phyloP scores from a whole-genome alignment of 2,888 invertebrate species.

The Brenthis ino region DNA sequence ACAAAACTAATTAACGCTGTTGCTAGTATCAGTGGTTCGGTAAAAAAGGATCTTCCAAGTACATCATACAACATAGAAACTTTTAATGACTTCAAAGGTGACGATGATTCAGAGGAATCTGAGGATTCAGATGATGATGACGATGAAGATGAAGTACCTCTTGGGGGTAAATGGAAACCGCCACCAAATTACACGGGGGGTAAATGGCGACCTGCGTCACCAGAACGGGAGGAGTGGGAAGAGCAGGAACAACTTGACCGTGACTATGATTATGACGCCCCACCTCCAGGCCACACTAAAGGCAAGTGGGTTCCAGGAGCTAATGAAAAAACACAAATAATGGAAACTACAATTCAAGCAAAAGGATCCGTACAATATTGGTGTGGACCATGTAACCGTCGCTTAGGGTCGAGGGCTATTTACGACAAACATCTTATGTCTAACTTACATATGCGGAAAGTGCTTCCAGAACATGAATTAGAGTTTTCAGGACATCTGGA shows the following conservation, averaged over 20 bases:
- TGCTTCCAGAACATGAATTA: conserved; percentile 85
- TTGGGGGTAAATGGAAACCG: conserved; percentile 90
- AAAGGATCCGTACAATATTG: conserved; percentile 85
- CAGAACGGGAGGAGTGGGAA: conserved; percentile 82
- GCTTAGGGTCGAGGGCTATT: conserved; percentile 87
- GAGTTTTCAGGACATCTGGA: conserved; percentile 82
- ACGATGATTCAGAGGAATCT: conserved; percentile 79
- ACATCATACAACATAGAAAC: conserved; percentile 65
- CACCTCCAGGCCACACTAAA: conserved; percentile 87
- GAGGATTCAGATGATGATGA: conserved; percentile 84
- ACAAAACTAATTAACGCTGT: conserved; percentile 85
- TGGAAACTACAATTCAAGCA: conserved; percentile 76
- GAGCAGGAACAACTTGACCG: conserved; percentile 77
- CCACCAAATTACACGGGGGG: conserved; percentile 76
- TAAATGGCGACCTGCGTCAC: conserved; percentile 74
- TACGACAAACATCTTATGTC: conserved; percentile 90
- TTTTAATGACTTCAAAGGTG: conserved; percentile 67
- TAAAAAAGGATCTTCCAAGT: conserved; percentile 76
- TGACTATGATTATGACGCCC: conserved; percentile 80
- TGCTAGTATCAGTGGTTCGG: conserved; percentile 82
- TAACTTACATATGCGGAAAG: conserved; percentile 86
- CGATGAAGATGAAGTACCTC: conserved; percentile 70
- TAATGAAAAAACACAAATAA: conserved; percentile 78
- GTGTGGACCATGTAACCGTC: conserved; percentile 91
- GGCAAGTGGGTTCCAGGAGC: conserved; percentile 92